phyloP scores from a whole-genome alignment of 2,113 vertebrate species.

The Sciurus niger region DNA sequence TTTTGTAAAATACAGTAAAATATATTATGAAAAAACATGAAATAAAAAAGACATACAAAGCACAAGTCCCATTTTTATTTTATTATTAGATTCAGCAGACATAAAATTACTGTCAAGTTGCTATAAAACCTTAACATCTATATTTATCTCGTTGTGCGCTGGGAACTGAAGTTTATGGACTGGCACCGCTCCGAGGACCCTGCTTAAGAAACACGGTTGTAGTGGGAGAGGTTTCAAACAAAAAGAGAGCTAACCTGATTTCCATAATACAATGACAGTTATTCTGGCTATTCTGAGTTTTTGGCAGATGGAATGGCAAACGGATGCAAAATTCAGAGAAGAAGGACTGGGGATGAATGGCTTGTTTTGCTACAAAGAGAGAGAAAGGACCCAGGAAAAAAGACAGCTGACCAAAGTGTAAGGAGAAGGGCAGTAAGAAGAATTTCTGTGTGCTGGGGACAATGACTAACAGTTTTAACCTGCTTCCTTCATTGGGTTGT shows the following conservation, averaged over 20 bases:
- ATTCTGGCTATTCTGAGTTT: background rate
- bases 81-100: slow-evolving; percentile 49
- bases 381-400: background rate
- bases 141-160: background rate
- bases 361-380: background rate
- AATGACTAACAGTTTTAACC: background rate
- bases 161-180: background rate
- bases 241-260: slow-evolving; percentile 2
- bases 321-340: background rate
- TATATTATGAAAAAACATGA: slow-evolving; percentile 61
- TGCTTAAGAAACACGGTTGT: background rate
- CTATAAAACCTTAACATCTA: slow-evolving; percentile 40
- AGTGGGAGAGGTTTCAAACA: slow-evolving; percentile 19
- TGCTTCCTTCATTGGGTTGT: background rate
- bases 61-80: slow-evolving; percentile 20
- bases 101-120: slow-evolving; percentile 55
- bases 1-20: slow-evolving; percentile 46
- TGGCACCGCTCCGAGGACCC: fast-evolving
- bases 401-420: background rate
- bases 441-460: background rate
- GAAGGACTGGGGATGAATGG: background rate
- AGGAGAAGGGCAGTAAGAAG: background rate
- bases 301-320: slow-evolving; percentile 6
- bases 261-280: background rate
- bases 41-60: slow-evolving; percentile 49